Base-by-base conservation (phyloP, 2,888 invertebrate genomes). In the Scaeva pyrastri region DNA sequence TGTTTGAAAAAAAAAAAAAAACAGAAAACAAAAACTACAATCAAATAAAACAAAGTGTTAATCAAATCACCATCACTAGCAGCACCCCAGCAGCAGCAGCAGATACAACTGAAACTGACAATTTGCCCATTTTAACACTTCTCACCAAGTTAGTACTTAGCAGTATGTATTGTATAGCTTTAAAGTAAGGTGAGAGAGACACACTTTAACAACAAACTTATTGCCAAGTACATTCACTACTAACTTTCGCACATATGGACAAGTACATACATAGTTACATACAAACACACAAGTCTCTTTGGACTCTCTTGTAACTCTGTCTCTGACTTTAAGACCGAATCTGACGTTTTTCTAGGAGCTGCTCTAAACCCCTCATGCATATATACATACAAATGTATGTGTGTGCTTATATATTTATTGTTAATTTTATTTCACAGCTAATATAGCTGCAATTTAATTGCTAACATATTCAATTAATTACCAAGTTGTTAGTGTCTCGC, bases 381-480 rank as follows among this genome's bases (percentile, higher is more conserved):
- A 16, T 64, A 31, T 31, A 31, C 19, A 8, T 36, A 21, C 12
- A 12, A 11, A 7, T 62, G 14, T 23, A 12, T 11, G n/a, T n/a
- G n/a, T n/a, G n/a, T n/a, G n/a, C 7, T 58, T 64, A 16, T 56
- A 31, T 56, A 36, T 16, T 36, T 31, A 36, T 16, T 50, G 14
- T 43, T 45, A 41, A 41, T 41, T 72, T 58, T 58, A 41, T 58
- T 73, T 81, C 45, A 66, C 76, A 68, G 76, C 72, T 80, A 80
- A 80, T 76, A 78, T 76, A 78, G 86, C 77, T 39, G 82, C 82
- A 71, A 77, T 82, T 82, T 86, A 86, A 86, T 86, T 86, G 86
- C 82, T 73, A 86, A 82, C 86, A 86, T 86, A 82, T 86, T 86
- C 86, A 86, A 86, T 86, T 86, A 86, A 86, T 86, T 86, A 86